Evolutionary conservation across 2,888 invertebrate species (phyloP), one percentile per base, ranked within the genome.

Genomic region (Drosophila mettleri): DNA sequence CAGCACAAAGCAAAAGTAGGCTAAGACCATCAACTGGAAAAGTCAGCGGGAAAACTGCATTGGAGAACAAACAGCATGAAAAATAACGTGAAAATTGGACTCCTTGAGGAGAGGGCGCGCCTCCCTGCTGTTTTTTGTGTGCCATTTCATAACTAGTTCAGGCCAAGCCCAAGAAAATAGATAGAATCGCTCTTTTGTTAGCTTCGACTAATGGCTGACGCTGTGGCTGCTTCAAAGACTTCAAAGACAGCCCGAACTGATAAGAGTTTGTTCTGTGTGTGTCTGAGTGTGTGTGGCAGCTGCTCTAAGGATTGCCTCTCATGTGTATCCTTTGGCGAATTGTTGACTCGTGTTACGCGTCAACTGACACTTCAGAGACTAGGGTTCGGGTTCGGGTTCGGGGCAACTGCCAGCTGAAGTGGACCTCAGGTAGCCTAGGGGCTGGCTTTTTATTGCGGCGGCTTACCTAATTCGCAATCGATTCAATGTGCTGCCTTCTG

Each of bases 261-360:
- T 82, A 61, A 64, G 55, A 48, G 51, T 34, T 31, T 14, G 39
- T 46, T 38, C 16, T 34, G 18, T 29, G n/a, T 16, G 20, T 38
- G 18, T 10, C 18, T 39, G 22, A 20, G 54, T 41, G 22, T 39
- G 55, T 57, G 34, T 36, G 31, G 61, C 70, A 74, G 70, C 70
- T 74, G 75, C 18, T 27, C 12, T 6, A 65, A 53, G 54, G 60
- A 61, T 54, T 58, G 78, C 65, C 59, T 61, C 53, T 55, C 36
- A 48, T 1, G 33, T 39, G 38, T 55, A 49, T 60, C 46, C 43
- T 63, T 48, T 43, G 45, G 61, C 31, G 36, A 53, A 48, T 69
- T 75, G 69, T 80, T 7, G 89, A 83, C 89, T 86, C 88, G 88
- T 86, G 86, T 86, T 88, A 74, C 81, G 75, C 88, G 63, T 77